These are phyloP conservation scores for Microtus pennsylvanicus DNA, from an alignment of 2,113 vertebrate genomes.

Conservation along the genomic window DNA sequence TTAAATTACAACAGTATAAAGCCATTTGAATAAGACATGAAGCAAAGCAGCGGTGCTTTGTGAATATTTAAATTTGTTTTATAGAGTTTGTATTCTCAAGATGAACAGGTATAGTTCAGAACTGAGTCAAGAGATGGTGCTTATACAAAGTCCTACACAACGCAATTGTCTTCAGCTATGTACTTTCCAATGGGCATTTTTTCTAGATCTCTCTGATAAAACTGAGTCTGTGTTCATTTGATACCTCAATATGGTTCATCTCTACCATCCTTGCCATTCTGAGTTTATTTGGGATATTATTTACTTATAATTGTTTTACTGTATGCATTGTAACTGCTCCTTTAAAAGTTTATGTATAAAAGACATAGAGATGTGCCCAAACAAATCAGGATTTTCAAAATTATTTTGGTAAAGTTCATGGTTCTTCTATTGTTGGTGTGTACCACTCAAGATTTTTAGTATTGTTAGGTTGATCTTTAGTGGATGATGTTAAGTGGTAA, in stretches of 20 bases:
- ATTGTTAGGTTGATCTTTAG: neutral
- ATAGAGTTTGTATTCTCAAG: neutral
- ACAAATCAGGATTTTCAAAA: neutral
- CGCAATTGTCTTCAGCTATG: neutral
- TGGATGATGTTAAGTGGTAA: neutral
- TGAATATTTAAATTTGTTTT: neutral
- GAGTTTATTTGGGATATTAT: neutral
- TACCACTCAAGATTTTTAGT: neutral
- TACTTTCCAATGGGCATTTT: neutral
- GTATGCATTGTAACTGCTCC: neutral
- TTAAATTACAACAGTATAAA: neutral
- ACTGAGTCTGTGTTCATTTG: neutral
- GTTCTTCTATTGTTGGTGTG: too few species aligned
- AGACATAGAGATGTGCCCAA: neutral
- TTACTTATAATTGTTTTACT: neutral
- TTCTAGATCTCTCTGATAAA: neutral
- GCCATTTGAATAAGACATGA: neutral
- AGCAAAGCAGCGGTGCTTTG: neutral
- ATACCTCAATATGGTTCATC: rapidly evolving
- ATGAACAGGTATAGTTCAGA: neutral
- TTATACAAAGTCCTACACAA: neutral
- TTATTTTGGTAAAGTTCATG: neutral
- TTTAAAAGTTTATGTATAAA: neutral
- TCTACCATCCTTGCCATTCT: neutral
- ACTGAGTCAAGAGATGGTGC: neutral